Evolutionary conservation across 2,797 vertebrate species (phyloP).

Genomic region (Glossophaga mutica): DNA sequence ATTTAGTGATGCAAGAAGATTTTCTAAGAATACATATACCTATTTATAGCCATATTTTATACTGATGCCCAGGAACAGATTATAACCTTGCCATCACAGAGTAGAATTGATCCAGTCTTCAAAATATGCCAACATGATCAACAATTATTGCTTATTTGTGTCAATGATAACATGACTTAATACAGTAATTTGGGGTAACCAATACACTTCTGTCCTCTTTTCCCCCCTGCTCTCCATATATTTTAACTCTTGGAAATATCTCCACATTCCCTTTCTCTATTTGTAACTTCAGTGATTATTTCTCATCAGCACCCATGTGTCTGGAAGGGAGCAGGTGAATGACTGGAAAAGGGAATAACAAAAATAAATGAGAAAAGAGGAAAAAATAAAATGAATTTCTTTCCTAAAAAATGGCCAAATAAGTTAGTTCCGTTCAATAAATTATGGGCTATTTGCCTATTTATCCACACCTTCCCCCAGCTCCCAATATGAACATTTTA

Average conservation of each 20-base stretch:
- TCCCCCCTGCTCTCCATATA: accelerated
- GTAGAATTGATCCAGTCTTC: not conserved
- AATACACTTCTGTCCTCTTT: not conserved
- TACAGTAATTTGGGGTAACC: not conserved
- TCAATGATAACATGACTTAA: not conserved
- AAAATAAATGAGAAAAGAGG: not conserved
- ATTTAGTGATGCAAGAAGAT: not conserved
- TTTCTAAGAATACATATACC: not conserved
- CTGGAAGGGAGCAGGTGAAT: not conserved
- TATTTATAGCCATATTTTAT: not conserved
- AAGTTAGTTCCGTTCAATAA: not conserved
- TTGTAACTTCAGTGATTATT: not conserved
- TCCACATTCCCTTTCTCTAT: not conserved
- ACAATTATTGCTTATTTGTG: not conserved
- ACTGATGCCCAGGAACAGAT: not conserved
- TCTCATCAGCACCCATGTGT: not conserved
- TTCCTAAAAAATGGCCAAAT: not conserved
- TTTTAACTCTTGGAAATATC: not conserved
- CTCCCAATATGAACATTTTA: not conserved
- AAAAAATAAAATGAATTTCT: not conserved
- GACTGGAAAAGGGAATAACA: not conserved
- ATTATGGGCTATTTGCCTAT: not conserved
- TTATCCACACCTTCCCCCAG: not conserved
- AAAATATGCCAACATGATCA: not conserved
- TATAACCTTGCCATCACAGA: not conserved